Conservation (phyloP, 2,888 invertebrate genomes). For the Leptothorax acervorum region DNA sequence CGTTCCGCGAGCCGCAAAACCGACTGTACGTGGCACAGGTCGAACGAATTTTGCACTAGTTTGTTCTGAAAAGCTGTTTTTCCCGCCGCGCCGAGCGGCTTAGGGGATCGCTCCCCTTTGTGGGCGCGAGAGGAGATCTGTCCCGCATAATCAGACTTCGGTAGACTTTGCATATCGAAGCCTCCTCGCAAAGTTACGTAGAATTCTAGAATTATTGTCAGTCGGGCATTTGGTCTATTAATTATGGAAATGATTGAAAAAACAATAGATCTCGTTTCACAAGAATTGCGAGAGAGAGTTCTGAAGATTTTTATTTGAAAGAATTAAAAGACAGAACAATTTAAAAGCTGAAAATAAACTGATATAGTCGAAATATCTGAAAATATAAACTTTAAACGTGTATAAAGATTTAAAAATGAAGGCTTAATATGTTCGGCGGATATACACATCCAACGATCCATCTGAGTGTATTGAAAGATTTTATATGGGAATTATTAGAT, state of each 20-base stretch:
- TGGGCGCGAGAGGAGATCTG: neutral
- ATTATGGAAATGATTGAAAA: neutral
- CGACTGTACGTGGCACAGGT: constrained; percentile 45
- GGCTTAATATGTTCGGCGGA: neutral
- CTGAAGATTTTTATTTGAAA: neutral
- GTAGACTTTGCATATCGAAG: neutral
- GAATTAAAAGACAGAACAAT: neutral
- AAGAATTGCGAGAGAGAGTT: neutral
- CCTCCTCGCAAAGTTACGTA: neutral
- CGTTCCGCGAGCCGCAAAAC: constrained; percentile 57
- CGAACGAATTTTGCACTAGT: constrained; percentile 53
- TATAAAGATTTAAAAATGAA: neutral
- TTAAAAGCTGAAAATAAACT: neutral
- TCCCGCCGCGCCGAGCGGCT: constrained; percentile 4
- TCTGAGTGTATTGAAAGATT: neutral
- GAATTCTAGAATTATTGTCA: neutral
- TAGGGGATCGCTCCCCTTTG: constrained; percentile 8
- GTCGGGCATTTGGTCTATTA: neutral
- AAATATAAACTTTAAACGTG: neutral
- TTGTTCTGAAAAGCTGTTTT: constrained; percentile 45
- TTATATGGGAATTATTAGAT: neutral
- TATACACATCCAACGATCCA: neutral
- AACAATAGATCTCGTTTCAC: neutral
- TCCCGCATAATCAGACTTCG: constrained; percentile 26
- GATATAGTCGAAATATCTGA: neutral